These are phyloP conservation scores for Tragelaphus buxtoni DNA, from an alignment of 2,113 vertebrate species.

Conservation along the genomic window DNA sequence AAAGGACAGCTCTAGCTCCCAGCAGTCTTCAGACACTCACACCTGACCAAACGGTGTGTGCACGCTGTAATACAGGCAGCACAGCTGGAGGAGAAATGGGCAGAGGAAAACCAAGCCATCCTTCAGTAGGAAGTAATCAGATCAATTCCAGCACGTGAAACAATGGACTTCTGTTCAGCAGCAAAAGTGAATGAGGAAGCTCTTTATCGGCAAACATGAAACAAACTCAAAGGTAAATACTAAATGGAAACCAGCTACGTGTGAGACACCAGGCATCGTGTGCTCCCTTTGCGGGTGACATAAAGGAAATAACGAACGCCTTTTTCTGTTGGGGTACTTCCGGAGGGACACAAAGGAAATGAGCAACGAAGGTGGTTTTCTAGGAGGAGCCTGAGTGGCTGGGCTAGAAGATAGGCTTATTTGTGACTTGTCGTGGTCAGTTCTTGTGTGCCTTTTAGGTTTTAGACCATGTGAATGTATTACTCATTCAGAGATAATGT, in stretches of 20 bases:
- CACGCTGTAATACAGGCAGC: fast-evolving
- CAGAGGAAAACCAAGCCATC: background rate
- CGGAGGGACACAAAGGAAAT: background rate
- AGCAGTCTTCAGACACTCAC: background rate
- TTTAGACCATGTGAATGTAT: background rate
- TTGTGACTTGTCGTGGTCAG: background rate
- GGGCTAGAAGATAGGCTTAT: no score
- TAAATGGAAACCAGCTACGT: background rate
- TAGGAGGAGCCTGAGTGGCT: background rate
- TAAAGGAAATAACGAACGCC: background rate
- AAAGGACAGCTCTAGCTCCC: fast-evolving
- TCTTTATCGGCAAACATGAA: fast-evolving
- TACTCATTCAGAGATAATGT: background rate
- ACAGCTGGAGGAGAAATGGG: fast-evolving
- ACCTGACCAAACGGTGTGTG: fast-evolving
- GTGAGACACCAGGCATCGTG: fast-evolving
- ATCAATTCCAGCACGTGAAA: fast-evolving
- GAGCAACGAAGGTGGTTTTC: background rate
- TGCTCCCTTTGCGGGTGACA: background rate
- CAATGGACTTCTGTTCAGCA: background rate
- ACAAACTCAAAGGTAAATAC: background rate
- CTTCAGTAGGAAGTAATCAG: background rate
- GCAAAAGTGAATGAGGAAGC: background rate
- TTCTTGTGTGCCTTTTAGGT: background rate
- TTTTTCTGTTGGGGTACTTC: background rate